Base-by-base conservation (phyloP, 2,113 vertebrate species). In the Holacanthus passer region DNA sequence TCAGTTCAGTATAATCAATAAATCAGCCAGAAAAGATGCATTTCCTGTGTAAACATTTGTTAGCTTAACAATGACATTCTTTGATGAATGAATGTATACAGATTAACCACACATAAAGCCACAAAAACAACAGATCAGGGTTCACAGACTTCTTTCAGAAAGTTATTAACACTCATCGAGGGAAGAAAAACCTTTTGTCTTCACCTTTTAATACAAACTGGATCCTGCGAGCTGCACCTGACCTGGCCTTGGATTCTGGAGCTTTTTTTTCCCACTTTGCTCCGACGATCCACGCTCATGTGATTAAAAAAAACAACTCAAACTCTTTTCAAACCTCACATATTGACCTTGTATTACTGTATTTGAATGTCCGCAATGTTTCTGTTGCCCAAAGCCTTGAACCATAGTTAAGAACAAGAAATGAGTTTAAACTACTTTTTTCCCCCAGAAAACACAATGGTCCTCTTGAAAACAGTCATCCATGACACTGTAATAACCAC, bases 41-140 rank as follows among this genome's bases (percentile, higher is more conserved):
- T 79, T 85, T 91, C 87, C 77, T 65, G 79, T 87, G 91, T 92
- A 89, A 93, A 91, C 88, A 84, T 90, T 79, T 75, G 62, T 87
- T 74, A 60, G 67, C 56, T 84, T 74, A 83, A 83, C 73, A 73
- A 82, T 78, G 71, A 89, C 81, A 84, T 77, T 87, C 74, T 84
- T 78, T 78, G 70, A 83, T 84, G 79, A 81, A 52, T 83, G 50
- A 64, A 88, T 82, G 83, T 65, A 13, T 82, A 84, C 88, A 90
- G 77, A 60, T 81, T 79, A 79, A 86, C 78, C 79, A 77, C 89
- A 88, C 41, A 4, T 68, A 83, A 87, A 90, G 72, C 82, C 88
- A 91, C 85, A 79, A 41, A 82, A 83, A 87, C 82, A 85, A 86
- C 39, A 67, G 37, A 85, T 82, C 63, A 83, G 64, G 83, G 81